phyloP scores from a whole-genome alignment of 2,797 vertebrate genomes.

The Vipera ursinii region DNA sequence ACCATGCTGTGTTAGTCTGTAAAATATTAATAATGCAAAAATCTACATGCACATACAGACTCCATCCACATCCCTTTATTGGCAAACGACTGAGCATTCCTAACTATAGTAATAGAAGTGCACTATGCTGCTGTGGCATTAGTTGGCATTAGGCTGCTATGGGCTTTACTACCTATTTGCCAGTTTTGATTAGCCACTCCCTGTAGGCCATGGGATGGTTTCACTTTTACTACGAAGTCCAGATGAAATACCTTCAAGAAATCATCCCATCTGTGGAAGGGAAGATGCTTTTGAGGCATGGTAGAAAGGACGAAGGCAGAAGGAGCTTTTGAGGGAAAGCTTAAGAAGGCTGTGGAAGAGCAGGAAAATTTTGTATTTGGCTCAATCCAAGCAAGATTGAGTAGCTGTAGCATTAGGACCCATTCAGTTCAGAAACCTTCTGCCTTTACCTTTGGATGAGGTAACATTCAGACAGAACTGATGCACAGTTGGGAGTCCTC shows the following conservation, averaged over 20 bases:
- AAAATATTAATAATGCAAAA: not conserved
- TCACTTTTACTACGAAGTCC: not conserved
- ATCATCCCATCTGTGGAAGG: not conserved
- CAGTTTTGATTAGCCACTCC: not conserved
- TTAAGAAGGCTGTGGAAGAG: not conserved
- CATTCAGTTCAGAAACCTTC: not conserved
- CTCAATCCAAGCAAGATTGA: not conserved
- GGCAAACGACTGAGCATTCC: not conserved
- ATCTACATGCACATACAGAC: not conserved
- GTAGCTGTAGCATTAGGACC: not conserved
- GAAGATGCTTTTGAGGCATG: not conserved
- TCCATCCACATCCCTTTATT: not conserved
- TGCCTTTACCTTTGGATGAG: not conserved
- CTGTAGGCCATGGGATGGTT: not conserved
- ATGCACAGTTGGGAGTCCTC: not conserved
- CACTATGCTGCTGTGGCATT: not conserved
- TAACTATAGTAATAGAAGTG: not conserved
- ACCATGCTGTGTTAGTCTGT: not conserved
- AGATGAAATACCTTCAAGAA: not conserved
- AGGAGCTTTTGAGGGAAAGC: not conserved
- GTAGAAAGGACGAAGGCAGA: not conserved
- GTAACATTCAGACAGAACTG: not conserved
- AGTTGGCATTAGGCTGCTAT: not conserved
- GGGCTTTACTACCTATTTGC: not conserved
- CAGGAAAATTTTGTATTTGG: not conserved